These are phyloP conservation scores for Himantopus leucocephalus DNA, from an alignment of 2,113 vertebrate species.

Conservation along the genomic window DNA sequence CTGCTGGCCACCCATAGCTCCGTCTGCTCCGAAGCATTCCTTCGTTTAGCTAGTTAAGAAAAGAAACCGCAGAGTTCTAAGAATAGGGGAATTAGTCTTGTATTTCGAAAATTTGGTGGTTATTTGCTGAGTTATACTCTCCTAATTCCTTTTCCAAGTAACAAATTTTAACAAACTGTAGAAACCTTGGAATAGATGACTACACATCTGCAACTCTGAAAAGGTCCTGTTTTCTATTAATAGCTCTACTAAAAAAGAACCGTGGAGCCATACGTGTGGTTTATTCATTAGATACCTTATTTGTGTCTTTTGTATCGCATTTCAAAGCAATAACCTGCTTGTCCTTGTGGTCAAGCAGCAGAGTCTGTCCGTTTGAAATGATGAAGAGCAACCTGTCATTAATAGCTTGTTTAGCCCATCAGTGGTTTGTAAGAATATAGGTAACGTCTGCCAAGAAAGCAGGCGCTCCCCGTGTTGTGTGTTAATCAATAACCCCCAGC, in stretches of 20 bases:
- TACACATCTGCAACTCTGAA: background rate
- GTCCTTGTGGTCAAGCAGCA: constrained; percentile 70
- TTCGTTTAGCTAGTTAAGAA: background rate
- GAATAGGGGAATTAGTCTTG: background rate
- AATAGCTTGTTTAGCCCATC: constrained; percentile 67
- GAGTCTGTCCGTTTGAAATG: constrained; percentile 54
- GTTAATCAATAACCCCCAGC: constrained; percentile 47
- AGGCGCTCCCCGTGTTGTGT: background rate
- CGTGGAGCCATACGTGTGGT: constrained; percentile 30
- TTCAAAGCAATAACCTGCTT: constrained; percentile 65
- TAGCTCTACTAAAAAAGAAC: constrained; percentile 3
- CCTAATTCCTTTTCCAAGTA: background rate
- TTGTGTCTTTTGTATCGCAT: constrained; percentile 45
- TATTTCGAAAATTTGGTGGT: background rate
- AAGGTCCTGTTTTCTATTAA: constrained; percentile 38
- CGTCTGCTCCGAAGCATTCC: background rate
- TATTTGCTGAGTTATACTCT: background rate
- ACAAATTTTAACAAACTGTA: background rate
- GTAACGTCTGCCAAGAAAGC: constrained; percentile 27
- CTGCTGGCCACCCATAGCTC: background rate
- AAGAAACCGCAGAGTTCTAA: background rate
- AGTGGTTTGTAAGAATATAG: constrained; percentile 58
- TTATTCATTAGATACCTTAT: constrained; percentile 24
- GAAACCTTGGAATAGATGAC: background rate
- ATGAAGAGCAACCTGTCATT: constrained; percentile 68